These are phyloP conservation scores for Enteromius trimaculatus DNA, from an alignment of 2,797 vertebrate species.

Conservation along the genomic window DNA sequence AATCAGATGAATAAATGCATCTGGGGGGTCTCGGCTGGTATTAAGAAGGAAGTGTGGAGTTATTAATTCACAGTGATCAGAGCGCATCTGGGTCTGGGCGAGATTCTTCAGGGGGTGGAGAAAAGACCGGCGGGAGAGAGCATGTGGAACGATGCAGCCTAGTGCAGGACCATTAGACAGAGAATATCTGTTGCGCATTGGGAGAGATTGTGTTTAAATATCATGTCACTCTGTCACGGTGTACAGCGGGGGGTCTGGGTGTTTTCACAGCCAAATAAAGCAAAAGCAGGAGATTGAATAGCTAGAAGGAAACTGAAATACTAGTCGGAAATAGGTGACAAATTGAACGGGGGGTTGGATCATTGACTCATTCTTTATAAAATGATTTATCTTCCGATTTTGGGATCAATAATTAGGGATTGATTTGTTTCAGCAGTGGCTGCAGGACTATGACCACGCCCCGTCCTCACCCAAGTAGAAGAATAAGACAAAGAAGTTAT, in stretches of 20 bases:
- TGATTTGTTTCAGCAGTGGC: too few species aligned
- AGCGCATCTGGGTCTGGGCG: slow-evolving; percentile 16
- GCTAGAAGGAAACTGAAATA: not conserved
- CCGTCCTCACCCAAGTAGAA: too few species aligned
- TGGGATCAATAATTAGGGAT: not conserved
- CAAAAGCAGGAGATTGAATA: not conserved
- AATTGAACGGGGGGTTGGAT: not conserved
- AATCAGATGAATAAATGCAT: slow-evolving; percentile 41
- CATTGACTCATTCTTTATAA: not conserved
- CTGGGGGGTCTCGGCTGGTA: slow-evolving; percentile 22
- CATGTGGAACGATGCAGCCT: slow-evolving; percentile 46
- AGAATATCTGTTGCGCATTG: slow-evolving; percentile 38
- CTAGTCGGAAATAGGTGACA: not conserved
- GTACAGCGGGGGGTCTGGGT: slow-evolving; percentile 31
- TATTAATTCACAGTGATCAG: slow-evolving; percentile 50
- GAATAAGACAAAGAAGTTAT: too few species aligned
- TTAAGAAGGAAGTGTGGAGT: slow-evolving; percentile 6
- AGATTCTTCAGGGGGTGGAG: slow-evolving; percentile 44
- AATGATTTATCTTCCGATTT: not conserved
- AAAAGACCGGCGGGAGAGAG: slow-evolving; percentile 26
- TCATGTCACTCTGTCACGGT: slow-evolving; percentile 48
- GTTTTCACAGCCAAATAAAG: slow-evolving; percentile 30
- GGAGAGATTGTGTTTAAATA: slow-evolving; percentile 54
- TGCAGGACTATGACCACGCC: too few species aligned
- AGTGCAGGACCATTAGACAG: slow-evolving; percentile 43